These are phyloP conservation scores for Scartelaos histophorus DNA, from an alignment of 2,113 vertebrate genomes.

Conservation along the genomic window DNA sequence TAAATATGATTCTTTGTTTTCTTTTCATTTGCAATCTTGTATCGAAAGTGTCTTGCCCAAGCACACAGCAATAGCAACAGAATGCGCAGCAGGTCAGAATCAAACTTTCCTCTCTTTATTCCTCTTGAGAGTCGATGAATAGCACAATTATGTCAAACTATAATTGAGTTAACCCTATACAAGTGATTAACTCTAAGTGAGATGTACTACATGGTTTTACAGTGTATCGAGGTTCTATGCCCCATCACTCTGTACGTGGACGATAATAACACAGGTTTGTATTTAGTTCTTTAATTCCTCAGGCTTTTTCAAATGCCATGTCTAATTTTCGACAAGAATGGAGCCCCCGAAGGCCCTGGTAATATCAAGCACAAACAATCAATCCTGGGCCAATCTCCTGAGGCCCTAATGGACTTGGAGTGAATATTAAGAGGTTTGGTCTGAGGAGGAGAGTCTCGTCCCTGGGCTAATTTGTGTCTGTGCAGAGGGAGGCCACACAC, in stretches of 20 bases:
- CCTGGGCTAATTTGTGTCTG: slow-evolving; percentile 76
- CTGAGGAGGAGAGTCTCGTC: slow-evolving; percentile 67
- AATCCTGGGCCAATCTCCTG: slow-evolving; percentile 74
- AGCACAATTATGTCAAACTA: neutral
- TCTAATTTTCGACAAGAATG: slow-evolving; percentile 68
- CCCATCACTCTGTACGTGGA: slow-evolving; percentile 41
- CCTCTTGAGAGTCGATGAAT: neutral
- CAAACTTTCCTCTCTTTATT: neutral
- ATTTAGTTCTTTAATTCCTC: slow-evolving; percentile 73
- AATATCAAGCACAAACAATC: slow-evolving; percentile 81
- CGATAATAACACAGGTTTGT: slow-evolving; percentile 60
- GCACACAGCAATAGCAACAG: neutral
- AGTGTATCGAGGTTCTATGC: slow-evolving; percentile 40
- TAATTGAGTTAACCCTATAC: neutral
- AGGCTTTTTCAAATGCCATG: slow-evolving; percentile 63
- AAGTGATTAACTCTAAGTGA: neutral
- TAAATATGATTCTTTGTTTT: neutral
- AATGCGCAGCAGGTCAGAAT: neutral
- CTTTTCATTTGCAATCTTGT: neutral
- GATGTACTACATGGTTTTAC: neutral
- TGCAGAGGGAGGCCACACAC: slow-evolving; percentile 73
- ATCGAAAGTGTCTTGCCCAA: neutral
- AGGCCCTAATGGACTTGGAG: slow-evolving; percentile 77
- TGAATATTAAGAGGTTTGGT: slow-evolving; percentile 80
- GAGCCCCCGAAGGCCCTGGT: slow-evolving; percentile 69